Conservation (phyloP, 2,113 vertebrate species). For the Neotoma lepida region DNA sequence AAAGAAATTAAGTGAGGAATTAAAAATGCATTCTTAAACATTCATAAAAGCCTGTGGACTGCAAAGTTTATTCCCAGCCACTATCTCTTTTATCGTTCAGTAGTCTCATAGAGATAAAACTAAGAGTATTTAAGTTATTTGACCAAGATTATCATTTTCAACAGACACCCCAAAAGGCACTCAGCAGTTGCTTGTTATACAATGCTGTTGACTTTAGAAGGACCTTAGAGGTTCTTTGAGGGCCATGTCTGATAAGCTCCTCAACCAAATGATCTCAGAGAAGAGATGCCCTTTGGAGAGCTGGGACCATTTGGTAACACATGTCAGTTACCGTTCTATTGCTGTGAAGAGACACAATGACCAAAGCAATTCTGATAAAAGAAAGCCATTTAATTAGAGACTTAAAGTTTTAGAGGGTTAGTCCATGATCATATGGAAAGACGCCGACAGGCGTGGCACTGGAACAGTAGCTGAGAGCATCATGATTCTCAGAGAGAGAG, state of each 20-base stretch:
- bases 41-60: neutral
- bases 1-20: neutral
- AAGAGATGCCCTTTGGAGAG: neutral
- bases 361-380: neutral
- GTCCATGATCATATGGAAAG: neutral
- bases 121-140: neutral
- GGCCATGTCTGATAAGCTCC: neutral
- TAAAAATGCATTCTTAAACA: neutral
- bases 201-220: neutral
- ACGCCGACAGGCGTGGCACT: neutral
- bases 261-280: neutral
- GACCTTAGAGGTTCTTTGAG: neutral
- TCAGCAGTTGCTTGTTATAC: neutral
- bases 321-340: neutral
- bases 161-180: neutral
- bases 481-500: neutral
- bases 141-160: neutral
- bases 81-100: neutral
- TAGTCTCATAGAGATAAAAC: neutral
- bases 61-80: neutral
- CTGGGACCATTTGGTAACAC: neutral
- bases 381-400: neutral
- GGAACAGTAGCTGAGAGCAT: neutral
- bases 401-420: neutral
- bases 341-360: neutral